Evolutionary conservation across 2,797 vertebrate species (phyloP).

Genomic region (Triplophysa bombifrons): DNA sequence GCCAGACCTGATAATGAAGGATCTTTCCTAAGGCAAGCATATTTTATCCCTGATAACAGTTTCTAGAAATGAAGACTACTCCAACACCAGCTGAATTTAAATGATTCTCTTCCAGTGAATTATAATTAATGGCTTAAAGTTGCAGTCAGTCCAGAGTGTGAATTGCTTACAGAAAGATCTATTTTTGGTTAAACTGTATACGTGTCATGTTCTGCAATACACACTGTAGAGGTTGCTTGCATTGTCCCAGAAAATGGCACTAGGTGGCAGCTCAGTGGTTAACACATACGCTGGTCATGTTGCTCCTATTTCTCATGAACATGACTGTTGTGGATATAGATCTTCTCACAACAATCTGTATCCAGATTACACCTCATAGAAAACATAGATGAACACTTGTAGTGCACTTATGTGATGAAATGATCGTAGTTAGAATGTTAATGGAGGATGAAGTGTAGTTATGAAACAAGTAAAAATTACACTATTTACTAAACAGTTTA

Average conservation of each 20-base stretch:
- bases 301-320: not conserved
- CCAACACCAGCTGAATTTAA: conserved; percentile 2
- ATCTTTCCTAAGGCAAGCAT: conserved; percentile 22
- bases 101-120: not conserved
- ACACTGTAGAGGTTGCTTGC: not conserved
- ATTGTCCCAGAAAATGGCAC: not conserved
- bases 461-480: no score
- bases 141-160: conserved; percentile 3
- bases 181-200: not conserved
- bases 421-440: not conserved
- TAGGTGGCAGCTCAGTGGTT: no score
- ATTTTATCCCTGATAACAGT: conserved; percentile 23
- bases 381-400: not conserved
- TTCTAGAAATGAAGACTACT: not conserved
- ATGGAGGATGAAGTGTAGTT: no score
- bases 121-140: conserved; percentile 9
- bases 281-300: no score
- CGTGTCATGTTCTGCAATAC: not conserved
- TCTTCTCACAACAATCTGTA: not conserved
- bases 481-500: no score
- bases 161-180: not conserved
- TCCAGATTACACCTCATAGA: not conserved
- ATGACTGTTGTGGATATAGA: not conserved
- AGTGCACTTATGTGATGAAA: conserved; percentile 10
- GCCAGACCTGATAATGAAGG: conserved; percentile 34